Base-by-base conservation (phyloP, 2,888 invertebrate species). In the Acrobasis consociella region DNA sequence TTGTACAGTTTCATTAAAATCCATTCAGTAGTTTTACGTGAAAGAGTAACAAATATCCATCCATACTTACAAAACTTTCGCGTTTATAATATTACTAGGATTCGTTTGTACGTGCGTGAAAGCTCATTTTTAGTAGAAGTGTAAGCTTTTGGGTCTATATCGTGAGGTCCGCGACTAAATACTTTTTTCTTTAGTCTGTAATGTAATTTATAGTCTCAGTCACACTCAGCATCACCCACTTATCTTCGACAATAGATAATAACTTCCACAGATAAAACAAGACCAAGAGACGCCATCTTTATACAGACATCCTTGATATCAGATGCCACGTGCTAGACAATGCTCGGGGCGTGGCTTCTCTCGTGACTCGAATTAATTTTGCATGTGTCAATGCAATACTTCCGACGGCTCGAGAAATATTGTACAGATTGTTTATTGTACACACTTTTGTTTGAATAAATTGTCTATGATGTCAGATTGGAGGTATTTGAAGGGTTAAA, bases 291-390 rank as follows among this genome's bases (percentile, higher is more conserved):
- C 11, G 42, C 39, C 17, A 42, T 56, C 42, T 56, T 60, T 64
- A 58, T 56, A 42, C 56, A 56, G 42, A n/a, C 16, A 56, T 56
- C 56, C 56, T 51, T 65, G 66, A 66, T 66, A 66, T 62, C 66
- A 69, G 64, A 62, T 62, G 67, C 79, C 82, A 73, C 56, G 56
- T 42, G 80, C 83, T 82, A 86, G 83, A 89, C 88, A 86, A 88
- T 86, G 81, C 82, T 72, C 65, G 74, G 80, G 90, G 90, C 89
- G 89, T 86, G 87, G 83, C 73, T 76, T 67, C 73, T 69, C 75
- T 76, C 90, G 89, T 89, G 90, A 90, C 86, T 86, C 63, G 82
- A 81, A 83, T 85, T 84, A 84, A 85, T 87, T 85, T 81, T 81
- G 82, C 82, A 82, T 84, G 85, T 86, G 87, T 89, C 89, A 87